These are phyloP conservation scores for Bombus terrestris DNA, from an alignment of 1,140 invertebrate genomes.

Conservation along the genomic window DNA sequence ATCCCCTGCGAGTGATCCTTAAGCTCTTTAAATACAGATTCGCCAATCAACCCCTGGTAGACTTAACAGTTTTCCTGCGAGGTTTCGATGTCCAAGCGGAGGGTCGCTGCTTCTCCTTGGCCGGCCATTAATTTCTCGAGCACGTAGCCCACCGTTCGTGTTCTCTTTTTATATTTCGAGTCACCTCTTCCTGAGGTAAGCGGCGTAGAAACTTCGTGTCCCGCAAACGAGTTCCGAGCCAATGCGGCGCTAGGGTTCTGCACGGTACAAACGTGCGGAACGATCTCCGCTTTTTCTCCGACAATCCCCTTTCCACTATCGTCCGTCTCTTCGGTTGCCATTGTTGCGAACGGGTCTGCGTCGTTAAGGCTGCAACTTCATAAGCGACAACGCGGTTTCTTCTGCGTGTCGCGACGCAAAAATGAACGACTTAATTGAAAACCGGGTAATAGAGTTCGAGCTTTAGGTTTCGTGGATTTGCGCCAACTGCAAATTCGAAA, in stretches of 20 bases:
- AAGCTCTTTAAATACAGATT: slow-evolving; percentile 23
- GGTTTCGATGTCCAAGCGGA: neutral
- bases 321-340: neutral
- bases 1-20: neutral
- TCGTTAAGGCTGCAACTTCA: slow-evolving; percentile 29
- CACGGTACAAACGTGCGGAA: slow-evolving; percentile 37
- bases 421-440: slow-evolving; percentile 23
- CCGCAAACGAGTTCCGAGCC: slow-evolving; percentile 52
- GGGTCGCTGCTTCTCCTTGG: neutral
- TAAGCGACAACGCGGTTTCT: slow-evolving; percentile 30
- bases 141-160: slow-evolving; percentile 10
- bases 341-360: neutral
- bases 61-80: neutral
- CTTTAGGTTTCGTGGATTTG: too few species aligned
- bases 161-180: slow-evolving; percentile 34
- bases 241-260: slow-evolving; percentile 5
- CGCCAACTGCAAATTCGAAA: neutral
- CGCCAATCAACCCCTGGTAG: neutral
- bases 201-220: slow-evolving; percentile 48
- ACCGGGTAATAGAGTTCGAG: neutral
- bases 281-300: slow-evolving; percentile 16
- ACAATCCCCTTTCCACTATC: neutral
- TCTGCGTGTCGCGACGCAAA: neutral
- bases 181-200: slow-evolving; percentile 25
- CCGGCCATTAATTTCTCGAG: slow-evolving; percentile 40